Conservation (phyloP, 2,888 invertebrate genomes). For the Dusona sp. region DNA sequence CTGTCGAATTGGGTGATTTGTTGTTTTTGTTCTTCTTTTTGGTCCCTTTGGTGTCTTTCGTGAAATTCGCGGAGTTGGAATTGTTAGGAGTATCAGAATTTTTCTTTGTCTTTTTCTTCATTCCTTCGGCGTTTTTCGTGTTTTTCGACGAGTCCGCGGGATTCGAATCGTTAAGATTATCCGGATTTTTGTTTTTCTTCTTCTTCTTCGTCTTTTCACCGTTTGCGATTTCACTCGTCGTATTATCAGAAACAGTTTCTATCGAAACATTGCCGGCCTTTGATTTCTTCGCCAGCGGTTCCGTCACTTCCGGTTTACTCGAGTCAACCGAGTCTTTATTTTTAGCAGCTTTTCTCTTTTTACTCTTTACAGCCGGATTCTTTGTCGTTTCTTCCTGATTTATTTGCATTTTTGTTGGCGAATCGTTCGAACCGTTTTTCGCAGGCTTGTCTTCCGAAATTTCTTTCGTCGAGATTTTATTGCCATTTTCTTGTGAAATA, state of each 20-base stretch:
- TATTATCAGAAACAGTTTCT: slow-evolving; percentile 61
- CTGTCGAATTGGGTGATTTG: slow-evolving; percentile 14
- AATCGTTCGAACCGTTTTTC: neutral
- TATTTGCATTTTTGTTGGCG: neutral
- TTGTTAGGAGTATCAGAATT: neutral
- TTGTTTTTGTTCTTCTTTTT: slow-evolving; percentile 74
- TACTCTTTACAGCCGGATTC: slow-evolving; percentile 49
- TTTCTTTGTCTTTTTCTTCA: slow-evolving; percentile 74
- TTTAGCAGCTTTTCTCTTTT: slow-evolving; percentile 46
- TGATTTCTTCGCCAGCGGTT: slow-evolving; percentile 41
- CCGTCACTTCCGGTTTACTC: slow-evolving; percentile 16
- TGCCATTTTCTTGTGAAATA: neutral
- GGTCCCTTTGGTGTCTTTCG: slow-evolving; percentile 48
- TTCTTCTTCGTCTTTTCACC: slow-evolving; percentile 74
- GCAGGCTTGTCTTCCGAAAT: neutral
- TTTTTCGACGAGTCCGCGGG: slow-evolving; percentile 52
- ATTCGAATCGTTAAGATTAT: slow-evolving; percentile 49
- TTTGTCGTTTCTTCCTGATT: slow-evolving; percentile 45
- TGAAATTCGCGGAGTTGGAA: slow-evolving; percentile 28
- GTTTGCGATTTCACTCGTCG: slow-evolving; percentile 71
- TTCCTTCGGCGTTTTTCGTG: slow-evolving; percentile 41
- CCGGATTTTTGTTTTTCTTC: slow-evolving; percentile 66
- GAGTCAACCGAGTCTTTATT: slow-evolving; percentile 17
- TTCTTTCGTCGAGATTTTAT: neutral
- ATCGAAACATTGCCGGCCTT: neutral